Evolutionary conservation across 2,888 invertebrate species (phyloP), one percentile per base, ranked within the genome.

Genomic region (Eupithecia inturbata): DNA sequence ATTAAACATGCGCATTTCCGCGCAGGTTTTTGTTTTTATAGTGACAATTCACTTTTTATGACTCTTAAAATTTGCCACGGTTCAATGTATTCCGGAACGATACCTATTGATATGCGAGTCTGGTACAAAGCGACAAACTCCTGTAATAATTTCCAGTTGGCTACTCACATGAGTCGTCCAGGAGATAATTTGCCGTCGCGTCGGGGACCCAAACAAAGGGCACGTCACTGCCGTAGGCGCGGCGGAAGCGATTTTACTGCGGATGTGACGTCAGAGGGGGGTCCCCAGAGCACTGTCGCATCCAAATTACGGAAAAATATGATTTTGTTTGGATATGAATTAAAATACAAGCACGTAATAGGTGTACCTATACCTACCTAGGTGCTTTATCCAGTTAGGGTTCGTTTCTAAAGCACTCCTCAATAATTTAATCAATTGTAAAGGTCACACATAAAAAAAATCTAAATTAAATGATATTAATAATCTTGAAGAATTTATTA

Each of bases 161-260:
- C 82, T 87, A 88, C 88, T 89, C 89, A 88, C 79, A 86, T 87
- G 87, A 88, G 85, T 87, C 89, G 88, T 87, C 84, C 88, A 84
- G 87, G 88, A 88, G 89, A 89, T 90, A 70, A 75, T 75, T 75
- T 72, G 72, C 69, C 86, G 85, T 85, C 87, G 84, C 85, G 88
- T 85, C 88, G 84, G 88, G 87, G 84, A 82, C 82, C 83, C 82
- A 82, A 87, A 91, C 92, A 92, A 91, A 90, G 91, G 89, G 86
- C 82, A 88, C 87, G 90, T 89, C 89, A 91, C 88, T 91, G 90
- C 88, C 87, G 88, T 89, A 87, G 91, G 90, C 87, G 91, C 87
- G 88, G 88, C 92, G 94, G 94, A 93, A 92, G 85, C 86, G 90
- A 90, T 93, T 92, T 87, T 89, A 88, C 90, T 87, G 87, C 92